Base-by-base conservation (phyloP, 2,888 invertebrate genomes). In the Hemaris fuciformis region DNA sequence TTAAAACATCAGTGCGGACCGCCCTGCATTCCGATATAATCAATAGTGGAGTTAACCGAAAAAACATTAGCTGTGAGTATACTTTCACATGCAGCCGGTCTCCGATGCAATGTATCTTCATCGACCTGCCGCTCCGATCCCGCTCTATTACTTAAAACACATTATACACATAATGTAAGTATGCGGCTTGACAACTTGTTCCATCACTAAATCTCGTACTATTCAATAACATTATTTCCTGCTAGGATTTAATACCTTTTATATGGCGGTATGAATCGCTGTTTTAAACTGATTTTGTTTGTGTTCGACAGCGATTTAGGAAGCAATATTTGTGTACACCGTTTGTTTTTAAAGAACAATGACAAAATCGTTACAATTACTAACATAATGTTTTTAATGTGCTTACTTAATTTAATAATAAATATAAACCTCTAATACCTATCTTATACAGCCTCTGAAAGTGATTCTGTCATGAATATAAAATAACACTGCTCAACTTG, bases 21-120 rank as follows among this genome's bases (percentile, higher is more conserved):
- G 64, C 65, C 63, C 66, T 67, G 67, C 74, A 76, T 73, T 70
- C 72, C 72, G 61, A 74, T 71, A 65, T 72, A 76, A 76, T 74
- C 72, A 71, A 74, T 71, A 70, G 62, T 43, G 53, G 59, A 64
- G 66, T 70, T 65, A 66, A 64, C 65, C 60, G 59, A 64, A 64
- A 62, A 68, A 63, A 62, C 48, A 62, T 57, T 53, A 42, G 63
- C 59, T 45, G 60, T 53, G 60, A 58, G 18, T 45, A 68, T 61
- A 68, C 65, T 65, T 69, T 72, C 66, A 70, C 59, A 62, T 65
- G 34, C 53, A 18, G 53, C 53, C 15, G 18, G 13, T 15, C 58
- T 38, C 25, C 34, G 2, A 31, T 48, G 48, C 41, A 62, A 62
- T 53, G 62, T 59, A 42, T 31, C 57, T 38, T 57, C 43, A 34